Base-by-base conservation (phyloP, 2,888 invertebrate genomes). In the Pterostichus niger region DNA sequence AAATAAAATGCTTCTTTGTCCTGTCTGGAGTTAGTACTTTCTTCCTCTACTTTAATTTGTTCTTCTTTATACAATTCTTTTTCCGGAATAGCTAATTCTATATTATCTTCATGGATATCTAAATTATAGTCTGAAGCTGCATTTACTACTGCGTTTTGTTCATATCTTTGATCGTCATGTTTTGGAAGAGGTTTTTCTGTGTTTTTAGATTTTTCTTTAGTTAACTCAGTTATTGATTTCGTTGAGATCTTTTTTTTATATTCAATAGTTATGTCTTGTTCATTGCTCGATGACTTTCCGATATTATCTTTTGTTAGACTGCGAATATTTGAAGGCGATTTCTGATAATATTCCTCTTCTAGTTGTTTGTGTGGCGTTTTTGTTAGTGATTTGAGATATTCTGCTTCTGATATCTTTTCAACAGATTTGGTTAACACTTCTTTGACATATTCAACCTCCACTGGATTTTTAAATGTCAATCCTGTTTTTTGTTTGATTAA, bases 391-490 rank as follows among this genome's bases (percentile, higher is more conserved):
- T 17, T 11, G 3, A 24, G 33, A 13, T 76, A 76, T 76, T 76
- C 76, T 0, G 7, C 54, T 33, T 52, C 54, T 54, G 76, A 35
- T 5, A 76, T 76, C 6, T 54, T 17, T n/a, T 76, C 76, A 1
- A 35, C 35, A n/a, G 76, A 54, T 76, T 17, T 76, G 7, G 76
- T 76, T n/a, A 52, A 15, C 11, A 76, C 35, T n/a, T 76, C 33
- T 33, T 35, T 64, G 35, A 33, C 31, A 35, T 64, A 64, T 35
- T 64, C 64, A 24, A 59, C 11, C 11, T 7, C 10, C 9, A 59
- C 24, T 24, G 31, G 52, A 11, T 7, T 59, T 24, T 59, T 9
- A 9, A 40, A 40, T 9, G 40, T 40, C 40, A 40, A 40, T 40
- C 24, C 24, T 24, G 1, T 24, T 24, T 24, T 24, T 24, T 1